Evolutionary conservation across 2,797 vertebrate genomes (phyloP).

Genomic region (Lutjanus argentimaculatus): DNA sequence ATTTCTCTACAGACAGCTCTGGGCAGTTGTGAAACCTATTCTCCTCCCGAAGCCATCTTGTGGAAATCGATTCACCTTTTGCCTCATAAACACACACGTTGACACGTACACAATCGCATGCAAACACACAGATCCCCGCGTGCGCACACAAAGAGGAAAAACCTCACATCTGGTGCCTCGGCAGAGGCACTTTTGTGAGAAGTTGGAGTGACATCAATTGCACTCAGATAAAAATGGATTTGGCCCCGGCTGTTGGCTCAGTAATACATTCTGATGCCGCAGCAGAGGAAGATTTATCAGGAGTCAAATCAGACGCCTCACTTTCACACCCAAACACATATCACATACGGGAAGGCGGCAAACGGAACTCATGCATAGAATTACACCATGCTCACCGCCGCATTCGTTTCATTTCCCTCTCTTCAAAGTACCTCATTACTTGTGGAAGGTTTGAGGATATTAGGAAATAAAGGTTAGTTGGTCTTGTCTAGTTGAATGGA

Average conservation of each 20-base stretch:
- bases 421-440: slow-evolving; percentile 70
- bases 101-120: slow-evolving; percentile 29
- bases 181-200: slow-evolving; percentile 63
- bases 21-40: slow-evolving; percentile 60
- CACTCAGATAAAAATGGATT: slow-evolving; percentile 80
- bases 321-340: slow-evolving; percentile 78
- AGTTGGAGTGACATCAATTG: slow-evolving; percentile 79
- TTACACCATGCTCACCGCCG: slow-evolving; percentile 56
- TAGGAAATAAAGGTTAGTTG: slow-evolving; percentile 56
- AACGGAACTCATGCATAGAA: slow-evolving; percentile 74
- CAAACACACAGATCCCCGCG: slow-evolving; percentile 34
- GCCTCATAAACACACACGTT: slow-evolving; percentile 56
- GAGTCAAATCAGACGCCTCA: slow-evolving; percentile 78
- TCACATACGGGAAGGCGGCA: slow-evolving; percentile 54
- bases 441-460: slow-evolving; percentile 60
- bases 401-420: slow-evolving; percentile 57
- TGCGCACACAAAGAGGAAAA: slow-evolving; percentile 38
- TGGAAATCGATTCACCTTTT: slow-evolving; percentile 76
- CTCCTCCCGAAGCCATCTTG: slow-evolving; percentile 63
- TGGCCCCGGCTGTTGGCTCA: slow-evolving; percentile 71
- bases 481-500: slow-evolving; percentile 55
- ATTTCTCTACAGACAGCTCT: slow-evolving; percentile 68
- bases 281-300: slow-evolving; percentile 76
- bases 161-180: slow-evolving; percentile 60
- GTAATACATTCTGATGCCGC: slow-evolving; percentile 76